Base-by-base conservation (phyloP, 2,797 vertebrate species). In the Threskiornis aethiopicus region DNA sequence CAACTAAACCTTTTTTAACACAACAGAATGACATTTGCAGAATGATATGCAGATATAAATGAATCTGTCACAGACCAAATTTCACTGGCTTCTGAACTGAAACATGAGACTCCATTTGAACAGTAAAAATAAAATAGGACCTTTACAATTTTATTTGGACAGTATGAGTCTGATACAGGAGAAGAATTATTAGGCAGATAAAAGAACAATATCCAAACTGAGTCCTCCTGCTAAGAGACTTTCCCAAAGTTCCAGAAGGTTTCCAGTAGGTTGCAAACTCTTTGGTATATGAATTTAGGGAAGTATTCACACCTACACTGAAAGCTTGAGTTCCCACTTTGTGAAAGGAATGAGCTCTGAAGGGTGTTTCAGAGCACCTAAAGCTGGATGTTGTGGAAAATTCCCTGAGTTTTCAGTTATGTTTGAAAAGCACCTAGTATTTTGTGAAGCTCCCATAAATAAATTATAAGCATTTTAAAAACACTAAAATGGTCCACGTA, bases 391-490 rank as follows among this genome's bases (percentile, higher is more conserved):
- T 16, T 58, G 24, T 47, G 39, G 59, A 87, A 94, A 96, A 94
- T 69, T 71, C 59, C 44, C 29, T 61, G 42, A 85, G 18, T 72
- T 86, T 73, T 84, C 54, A 46, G 21, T 41, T 66, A 49, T 7
- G 35, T 87, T 88, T 73, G 46, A 84, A 91, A 96, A 79, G 55
- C 46, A 65, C 9, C 15, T 47, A 75, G 7, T 51, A 51, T n/a
- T 92, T 87, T 88, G 19, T 61, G 29, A 64, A 86, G 55, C 13
- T 69, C 35, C 24, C 17, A 75, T 75, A 65, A 93, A 89, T 69
- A 95, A 92, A 78, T 52, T 2, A 65, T 72, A 88, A 69, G 20
- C 21, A 69, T 65, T 93, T 93, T n/a, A 29, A 91, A 93, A 92
- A 49, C 35, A 51, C 12, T 61, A 21, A 46, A 91, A 54, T 9